phyloP scores from a whole-genome alignment of 1,140 invertebrate species.

The Chironomus tepperi region DNA sequence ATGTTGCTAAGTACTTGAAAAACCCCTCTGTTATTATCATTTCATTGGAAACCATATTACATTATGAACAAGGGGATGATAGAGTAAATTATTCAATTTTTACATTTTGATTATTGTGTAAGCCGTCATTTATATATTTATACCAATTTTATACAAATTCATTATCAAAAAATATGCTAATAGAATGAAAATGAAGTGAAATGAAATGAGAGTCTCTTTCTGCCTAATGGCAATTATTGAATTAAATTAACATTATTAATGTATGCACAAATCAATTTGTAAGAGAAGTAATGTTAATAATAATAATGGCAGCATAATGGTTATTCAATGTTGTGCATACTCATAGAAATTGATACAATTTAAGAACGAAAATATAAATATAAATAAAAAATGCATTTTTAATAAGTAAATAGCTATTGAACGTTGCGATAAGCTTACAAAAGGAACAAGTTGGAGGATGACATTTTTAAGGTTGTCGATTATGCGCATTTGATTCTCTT shows the following conservation, averaged over 20 bases:
- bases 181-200: background rate
- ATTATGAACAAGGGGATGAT: conserved; percentile 20
- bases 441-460: no score
- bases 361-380: no score
- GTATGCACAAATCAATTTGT: background rate
- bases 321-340: no score
- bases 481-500: no score
- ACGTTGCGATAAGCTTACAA: no score
- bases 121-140: conserved; percentile 2
- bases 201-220: background rate
- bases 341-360: no score
- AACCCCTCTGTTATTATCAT: conserved; percentile 22
- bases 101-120: conserved; percentile 15
- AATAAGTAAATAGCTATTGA: no score
- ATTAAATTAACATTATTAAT: background rate
- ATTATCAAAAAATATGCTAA: background rate
- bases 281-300: background rate
- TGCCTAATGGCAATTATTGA: background rate
- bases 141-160: conserved; percentile 9
- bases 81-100: conserved; percentile 21
- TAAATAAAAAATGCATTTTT: no score
- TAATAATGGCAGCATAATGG: no score
- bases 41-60: conserved; percentile 21
- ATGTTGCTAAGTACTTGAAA: conserved; percentile 23
- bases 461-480: no score